Evolutionary conservation across 1,140 invertebrate genomes (phyloP).

Genomic region (Lepidurus apus): DNA sequence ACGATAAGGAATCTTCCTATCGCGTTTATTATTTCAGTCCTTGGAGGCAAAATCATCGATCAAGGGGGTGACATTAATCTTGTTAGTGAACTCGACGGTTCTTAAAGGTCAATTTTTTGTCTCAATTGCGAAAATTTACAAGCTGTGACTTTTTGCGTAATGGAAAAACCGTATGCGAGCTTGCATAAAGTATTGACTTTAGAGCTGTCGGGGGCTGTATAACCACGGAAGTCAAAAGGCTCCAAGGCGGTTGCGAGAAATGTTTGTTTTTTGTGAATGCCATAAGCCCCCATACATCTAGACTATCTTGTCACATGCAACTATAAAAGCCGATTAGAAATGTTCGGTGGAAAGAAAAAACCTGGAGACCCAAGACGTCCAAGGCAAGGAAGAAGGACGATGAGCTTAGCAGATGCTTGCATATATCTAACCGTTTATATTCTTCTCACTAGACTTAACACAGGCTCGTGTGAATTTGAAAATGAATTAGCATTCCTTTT

Average conservation of each 20-base stretch:
- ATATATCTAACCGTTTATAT: background rate
- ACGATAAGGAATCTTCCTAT: background rate
- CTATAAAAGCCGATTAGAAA: conserved; percentile 11
- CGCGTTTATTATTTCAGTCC: background rate
- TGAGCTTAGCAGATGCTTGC: conserved; percentile 9
- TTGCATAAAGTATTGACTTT: conserved; percentile 16
- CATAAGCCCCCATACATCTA: conserved; percentile 12
- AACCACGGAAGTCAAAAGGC: background rate
- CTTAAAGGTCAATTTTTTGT: background rate
- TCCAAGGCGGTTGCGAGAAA: background rate
- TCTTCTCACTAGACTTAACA: background rate
- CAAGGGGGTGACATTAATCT: background rate
- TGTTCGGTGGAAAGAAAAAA: background rate
- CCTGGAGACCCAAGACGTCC: background rate
- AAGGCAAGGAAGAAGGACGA: conserved; percentile 17
- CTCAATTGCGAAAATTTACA: background rate
- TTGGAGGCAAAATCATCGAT: background rate
- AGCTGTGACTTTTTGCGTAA: background rate
- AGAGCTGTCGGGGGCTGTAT: background rate
- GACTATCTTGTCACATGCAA: conserved; percentile 1
- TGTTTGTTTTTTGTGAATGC: conserved; percentile 1
- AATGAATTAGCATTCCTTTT: background rate
- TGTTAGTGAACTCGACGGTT: background rate
- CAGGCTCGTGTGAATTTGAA: background rate
- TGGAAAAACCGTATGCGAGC: background rate